Evolutionary conservation across 2,113 vertebrate species (phyloP).

Genomic region (Lepus americanus): DNA sequence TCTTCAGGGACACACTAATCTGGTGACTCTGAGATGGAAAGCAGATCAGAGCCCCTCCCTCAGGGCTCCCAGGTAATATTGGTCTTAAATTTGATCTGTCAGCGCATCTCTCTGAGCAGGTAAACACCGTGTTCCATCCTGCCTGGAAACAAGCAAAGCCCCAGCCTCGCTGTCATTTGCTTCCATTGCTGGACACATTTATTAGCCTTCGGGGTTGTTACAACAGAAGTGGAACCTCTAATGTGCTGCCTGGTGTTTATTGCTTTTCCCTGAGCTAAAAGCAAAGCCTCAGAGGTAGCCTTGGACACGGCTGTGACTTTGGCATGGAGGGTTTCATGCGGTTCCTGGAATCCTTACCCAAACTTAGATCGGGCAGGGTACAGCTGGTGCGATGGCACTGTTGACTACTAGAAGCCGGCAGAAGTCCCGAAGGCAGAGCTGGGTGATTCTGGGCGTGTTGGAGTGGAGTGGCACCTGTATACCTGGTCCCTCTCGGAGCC

Average conservation of each 20-base stretch:
- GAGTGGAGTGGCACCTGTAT: rapidly evolving
- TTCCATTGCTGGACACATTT: neutral
- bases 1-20: constrained; percentile 29
- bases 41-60: constrained; percentile 54
- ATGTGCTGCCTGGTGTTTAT: neutral
- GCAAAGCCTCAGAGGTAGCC: neutral
- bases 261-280: constrained; percentile 57
- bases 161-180: neutral
- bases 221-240: neutral
- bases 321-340: neutral
- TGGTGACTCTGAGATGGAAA: neutral
- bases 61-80: neutral
- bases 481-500: too few relatives aligned
- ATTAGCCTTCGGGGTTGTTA: neutral
- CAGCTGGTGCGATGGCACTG: rapidly evolving
- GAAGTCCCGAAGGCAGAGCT: neutral
- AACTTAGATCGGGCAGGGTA: neutral
- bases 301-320: constrained; percentile 27
- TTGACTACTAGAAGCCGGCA: neutral
- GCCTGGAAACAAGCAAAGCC: neutral
- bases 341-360: constrained; percentile 2
- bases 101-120: constrained; percentile 4
- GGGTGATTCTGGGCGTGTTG: rapidly evolving
- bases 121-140: neutral
- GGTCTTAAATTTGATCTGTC: constrained; percentile 60